phyloP scores from a whole-genome alignment of 2,797 vertebrate species.

The Glossophaga mutica region DNA sequence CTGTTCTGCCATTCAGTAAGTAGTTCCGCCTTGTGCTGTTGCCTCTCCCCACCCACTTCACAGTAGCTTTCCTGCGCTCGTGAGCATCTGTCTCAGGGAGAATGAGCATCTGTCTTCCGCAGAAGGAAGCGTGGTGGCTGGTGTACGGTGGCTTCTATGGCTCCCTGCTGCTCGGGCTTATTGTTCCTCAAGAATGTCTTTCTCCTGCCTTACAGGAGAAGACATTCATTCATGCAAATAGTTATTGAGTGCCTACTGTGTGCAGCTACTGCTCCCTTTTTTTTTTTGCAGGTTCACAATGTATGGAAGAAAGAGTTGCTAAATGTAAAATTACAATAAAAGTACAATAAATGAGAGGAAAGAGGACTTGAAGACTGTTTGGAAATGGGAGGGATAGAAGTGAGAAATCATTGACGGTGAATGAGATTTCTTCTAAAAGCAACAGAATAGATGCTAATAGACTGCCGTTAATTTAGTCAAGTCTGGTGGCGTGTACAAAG shows the following conservation, averaged over 20 bases:
- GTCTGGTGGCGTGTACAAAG: neutral
- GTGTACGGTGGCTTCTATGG: neutral
- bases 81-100: fast-evolving
- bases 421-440: neutral
- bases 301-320: neutral
- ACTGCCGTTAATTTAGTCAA: neutral
- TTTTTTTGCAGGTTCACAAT: neutral
- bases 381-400: neutral
- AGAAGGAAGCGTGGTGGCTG: neutral
- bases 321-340: neutral
- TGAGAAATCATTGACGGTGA: neutral
- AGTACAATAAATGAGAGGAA: neutral
- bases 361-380: neutral
- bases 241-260: neutral
- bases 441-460: neutral
- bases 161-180: neutral
- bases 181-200: neutral
- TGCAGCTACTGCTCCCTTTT: neutral
- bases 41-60: fast-evolving
- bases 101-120: fast-evolving
- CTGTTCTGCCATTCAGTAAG: neutral
- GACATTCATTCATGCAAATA: neutral
- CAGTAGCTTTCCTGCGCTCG: fast-evolving
- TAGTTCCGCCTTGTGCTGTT: neutral
- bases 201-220: neutral